phyloP scores from a whole-genome alignment of 2,797 vertebrate species.

The Lophura swinhoii region DNA sequence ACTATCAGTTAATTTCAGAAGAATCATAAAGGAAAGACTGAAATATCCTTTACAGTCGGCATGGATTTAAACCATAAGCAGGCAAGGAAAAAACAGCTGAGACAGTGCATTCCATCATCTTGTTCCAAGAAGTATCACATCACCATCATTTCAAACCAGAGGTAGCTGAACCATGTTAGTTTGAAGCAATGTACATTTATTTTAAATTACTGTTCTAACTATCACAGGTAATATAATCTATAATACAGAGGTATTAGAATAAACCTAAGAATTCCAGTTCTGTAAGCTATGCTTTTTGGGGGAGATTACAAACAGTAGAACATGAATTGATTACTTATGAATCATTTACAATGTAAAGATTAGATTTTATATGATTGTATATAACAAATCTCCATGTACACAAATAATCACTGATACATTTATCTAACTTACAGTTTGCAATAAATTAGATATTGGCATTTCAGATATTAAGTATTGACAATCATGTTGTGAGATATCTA shows the following conservation, averaged over 20 bases:
- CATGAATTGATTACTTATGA: background rate
- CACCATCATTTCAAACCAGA: background rate
- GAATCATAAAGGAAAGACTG: background rate
- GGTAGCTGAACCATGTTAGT: background rate
- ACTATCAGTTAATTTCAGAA: background rate
- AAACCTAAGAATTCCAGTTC: background rate
- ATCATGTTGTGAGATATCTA: background rate
- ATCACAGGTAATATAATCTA: background rate
- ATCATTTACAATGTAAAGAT: constrained; percentile 20
- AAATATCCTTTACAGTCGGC: background rate
- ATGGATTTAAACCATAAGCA: background rate
- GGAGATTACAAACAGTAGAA: background rate
- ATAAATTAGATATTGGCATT: background rate
- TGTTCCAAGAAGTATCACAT: background rate
- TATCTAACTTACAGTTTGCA: constrained; percentile 16
- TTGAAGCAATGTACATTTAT: constrained; percentile 15
- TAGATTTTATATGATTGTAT: background rate
- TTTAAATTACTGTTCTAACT: background rate
- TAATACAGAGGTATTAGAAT: background rate
- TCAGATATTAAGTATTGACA: constrained; percentile 19
- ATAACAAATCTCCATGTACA: background rate
- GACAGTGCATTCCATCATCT: background rate
- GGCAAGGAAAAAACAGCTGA: background rate
- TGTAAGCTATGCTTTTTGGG: background rate
- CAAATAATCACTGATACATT: constrained; percentile 15